A percentile compares a stretch with the other conserved stretches of the same genome.
Evolutionary conservation across 2,113 vertebrate genomes (phyloP).

Genomic region (Sarotherodon lohbergeri): DNA sequence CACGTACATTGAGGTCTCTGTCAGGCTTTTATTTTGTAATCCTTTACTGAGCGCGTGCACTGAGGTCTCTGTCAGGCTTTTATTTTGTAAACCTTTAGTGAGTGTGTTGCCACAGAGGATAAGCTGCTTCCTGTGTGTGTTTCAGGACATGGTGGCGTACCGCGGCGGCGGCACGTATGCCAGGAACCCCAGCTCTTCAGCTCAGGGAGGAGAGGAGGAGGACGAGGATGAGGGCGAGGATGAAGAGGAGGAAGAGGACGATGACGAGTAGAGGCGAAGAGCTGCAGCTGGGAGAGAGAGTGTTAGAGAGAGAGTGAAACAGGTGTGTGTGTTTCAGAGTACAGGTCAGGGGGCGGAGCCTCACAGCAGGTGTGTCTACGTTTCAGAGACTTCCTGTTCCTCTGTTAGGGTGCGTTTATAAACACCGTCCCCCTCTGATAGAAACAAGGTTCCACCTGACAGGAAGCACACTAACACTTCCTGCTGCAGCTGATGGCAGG

Average conservation of each 20-base stretch:
- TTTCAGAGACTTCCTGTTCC: neutral
- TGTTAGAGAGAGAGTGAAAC: neutral
- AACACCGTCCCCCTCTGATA: neutral
- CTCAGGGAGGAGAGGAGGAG: slow-evolving; percentile 55
- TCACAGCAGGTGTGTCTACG: neutral
- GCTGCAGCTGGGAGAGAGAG: neutral
- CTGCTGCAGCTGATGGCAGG: neutral
- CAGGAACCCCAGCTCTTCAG: slow-evolving; percentile 49
- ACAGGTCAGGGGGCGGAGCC: neutral
- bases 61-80: neutral
- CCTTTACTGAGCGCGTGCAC: fast-evolving
- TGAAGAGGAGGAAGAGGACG: slow-evolving; percentile 47
- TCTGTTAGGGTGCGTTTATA: neutral
- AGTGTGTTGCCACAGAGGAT: fast-evolving
- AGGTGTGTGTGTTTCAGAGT: slow-evolving; percentile 34
- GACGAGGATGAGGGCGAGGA: slow-evolving; percentile 52
- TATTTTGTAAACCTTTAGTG: fast-evolving
- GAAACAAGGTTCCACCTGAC: neutral
- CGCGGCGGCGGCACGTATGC: slow-evolving; percentile 52
- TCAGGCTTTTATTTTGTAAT: no score
- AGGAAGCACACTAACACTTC: neutral
- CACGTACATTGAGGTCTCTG: fast-evolving
- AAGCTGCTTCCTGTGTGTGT: neutral
- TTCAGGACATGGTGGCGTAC: slow-evolving; percentile 68
- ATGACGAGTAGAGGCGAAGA: slow-evolving; percentile 50